Percentiles rank a stretch among this genome's conserved stretches.
These are phyloP conservation scores for Drosophila ogumai DNA, from an alignment of 1,140 invertebrate species.

Conservation along the genomic window DNA sequence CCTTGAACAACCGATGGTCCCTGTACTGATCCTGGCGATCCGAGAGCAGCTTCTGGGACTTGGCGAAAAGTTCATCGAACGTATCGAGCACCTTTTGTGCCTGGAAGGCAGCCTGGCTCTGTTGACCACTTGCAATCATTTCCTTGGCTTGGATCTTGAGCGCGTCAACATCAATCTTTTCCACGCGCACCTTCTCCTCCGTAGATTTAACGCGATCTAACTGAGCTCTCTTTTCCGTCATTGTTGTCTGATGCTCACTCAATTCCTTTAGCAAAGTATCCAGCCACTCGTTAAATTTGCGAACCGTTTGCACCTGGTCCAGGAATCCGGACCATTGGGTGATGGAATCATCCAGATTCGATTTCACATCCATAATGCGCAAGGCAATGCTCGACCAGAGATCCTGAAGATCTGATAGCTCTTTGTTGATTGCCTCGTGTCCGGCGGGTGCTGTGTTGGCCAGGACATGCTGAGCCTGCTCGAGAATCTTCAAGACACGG, in stretches of 20 bases:
- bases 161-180: conserved; percentile 96
- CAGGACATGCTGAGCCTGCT: conserved; percentile 95
- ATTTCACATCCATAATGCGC: conserved; percentile 95
- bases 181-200: conserved; percentile 95
- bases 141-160: conserved; percentile 94
- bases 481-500: conserved; percentile 94
- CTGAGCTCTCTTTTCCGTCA: conserved; percentile 94
- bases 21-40: conserved; percentile 94
- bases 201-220: conserved; percentile 93
- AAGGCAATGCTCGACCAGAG: conserved; percentile 94
- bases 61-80: conserved; percentile 90
- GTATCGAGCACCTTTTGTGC: conserved; percentile 93
- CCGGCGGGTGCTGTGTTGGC: conserved; percentile 96
- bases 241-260: conserved; percentile 90
- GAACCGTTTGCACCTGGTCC: conserved; percentile 93
- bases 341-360: conserved; percentile 94
- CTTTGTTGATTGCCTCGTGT: conserved; percentile 93
- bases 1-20: conserved; percentile 94
- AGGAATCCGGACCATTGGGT: conserved; percentile 95
- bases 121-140: conserved; percentile 93
- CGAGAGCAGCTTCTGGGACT: conserved; percentile 90
- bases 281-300: conserved; percentile 92
- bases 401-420: conserved; percentile 93
- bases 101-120: conserved; percentile 92
- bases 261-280: conserved; percentile 90